phyloP scores from a whole-genome alignment of 1,140 invertebrate genomes.

The Euura lappo region DNA sequence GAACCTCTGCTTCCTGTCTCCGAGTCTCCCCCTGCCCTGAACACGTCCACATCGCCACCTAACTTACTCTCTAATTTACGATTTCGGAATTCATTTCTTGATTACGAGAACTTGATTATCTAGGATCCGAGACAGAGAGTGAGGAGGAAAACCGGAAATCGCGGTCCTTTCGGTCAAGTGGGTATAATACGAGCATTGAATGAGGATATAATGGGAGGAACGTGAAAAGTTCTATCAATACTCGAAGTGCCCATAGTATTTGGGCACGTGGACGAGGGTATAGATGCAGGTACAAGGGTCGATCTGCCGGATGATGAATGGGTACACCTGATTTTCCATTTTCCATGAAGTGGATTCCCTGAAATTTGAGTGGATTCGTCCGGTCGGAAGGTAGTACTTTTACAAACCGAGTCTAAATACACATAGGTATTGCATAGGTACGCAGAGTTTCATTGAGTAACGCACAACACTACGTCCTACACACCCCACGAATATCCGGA shows the following conservation, averaged over 20 bases:
- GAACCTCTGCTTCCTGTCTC: conserved; percentile 40
- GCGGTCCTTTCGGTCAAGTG: too few relatives aligned
- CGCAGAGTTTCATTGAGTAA: too few relatives aligned
- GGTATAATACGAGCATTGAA: neutral
- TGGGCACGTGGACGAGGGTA: too few relatives aligned
- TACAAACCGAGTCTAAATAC: too few relatives aligned
- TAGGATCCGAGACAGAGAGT: too few relatives aligned
- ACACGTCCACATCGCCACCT: neutral
- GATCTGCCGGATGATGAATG: neutral
- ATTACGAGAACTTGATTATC: too few relatives aligned
- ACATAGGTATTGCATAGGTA: too few relatives aligned
- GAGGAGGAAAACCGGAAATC: too few relatives aligned
- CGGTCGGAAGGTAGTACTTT: neutral
- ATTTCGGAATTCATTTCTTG: too few relatives aligned
- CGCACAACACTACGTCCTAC: too few relatives aligned
- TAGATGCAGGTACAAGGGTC: too few relatives aligned
- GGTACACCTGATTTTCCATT: conserved; percentile 1
- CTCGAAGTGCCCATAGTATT: too few relatives aligned
- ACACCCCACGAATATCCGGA: neutral
- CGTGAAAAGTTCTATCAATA: neutral
- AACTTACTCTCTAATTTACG: conserved; percentile 10
- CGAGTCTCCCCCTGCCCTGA: neutral
- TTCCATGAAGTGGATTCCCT: conserved; percentile 1
- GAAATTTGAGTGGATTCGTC: neutral
- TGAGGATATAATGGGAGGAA: neutral